phyloP scores from a whole-genome alignment of 2,797 vertebrate genomes.

The Hippopotamyrus pictus region DNA sequence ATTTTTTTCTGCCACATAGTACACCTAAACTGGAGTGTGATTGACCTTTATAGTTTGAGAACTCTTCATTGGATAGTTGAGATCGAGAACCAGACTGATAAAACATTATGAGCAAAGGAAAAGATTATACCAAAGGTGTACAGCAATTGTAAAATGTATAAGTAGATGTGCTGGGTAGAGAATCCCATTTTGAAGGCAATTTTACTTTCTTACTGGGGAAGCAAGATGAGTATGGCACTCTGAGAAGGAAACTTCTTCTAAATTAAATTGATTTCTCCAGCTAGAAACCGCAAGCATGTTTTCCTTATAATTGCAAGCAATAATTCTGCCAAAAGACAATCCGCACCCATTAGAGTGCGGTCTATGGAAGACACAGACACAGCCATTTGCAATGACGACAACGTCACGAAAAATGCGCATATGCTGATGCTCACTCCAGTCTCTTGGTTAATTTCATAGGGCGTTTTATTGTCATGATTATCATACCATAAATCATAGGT shows the following conservation, averaged over 20 bases:
- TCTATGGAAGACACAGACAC: neutral
- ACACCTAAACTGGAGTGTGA: neutral
- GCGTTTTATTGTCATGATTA: neutral
- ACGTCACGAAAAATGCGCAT: neutral
- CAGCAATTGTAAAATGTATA: neutral
- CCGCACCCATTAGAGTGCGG: constrained; percentile 17
- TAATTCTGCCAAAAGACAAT: constrained; percentile 14
- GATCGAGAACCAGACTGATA: neutral
- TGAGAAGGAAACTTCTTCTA: constrained; percentile 1
- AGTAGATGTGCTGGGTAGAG: neutral
- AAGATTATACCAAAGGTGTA: neutral
- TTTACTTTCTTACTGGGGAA: neutral
- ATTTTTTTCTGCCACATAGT: neutral
- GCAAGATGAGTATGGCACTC: neutral
- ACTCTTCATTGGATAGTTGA: neutral
- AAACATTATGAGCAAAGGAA: neutral
- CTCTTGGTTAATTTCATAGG: neutral
- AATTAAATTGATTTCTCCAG: neutral
- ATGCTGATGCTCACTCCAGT: neutral
- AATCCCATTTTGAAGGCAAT: neutral
- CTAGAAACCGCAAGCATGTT: neutral
- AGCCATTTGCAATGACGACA: neutral
- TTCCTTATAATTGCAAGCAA: neutral
- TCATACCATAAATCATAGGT: neutral
- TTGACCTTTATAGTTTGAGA: neutral